Percentiles rank a stretch among this genome's conserved stretches.
phyloP scores from a whole-genome alignment of 2,888 invertebrate species.

The Adelognathus sp. region DNA sequence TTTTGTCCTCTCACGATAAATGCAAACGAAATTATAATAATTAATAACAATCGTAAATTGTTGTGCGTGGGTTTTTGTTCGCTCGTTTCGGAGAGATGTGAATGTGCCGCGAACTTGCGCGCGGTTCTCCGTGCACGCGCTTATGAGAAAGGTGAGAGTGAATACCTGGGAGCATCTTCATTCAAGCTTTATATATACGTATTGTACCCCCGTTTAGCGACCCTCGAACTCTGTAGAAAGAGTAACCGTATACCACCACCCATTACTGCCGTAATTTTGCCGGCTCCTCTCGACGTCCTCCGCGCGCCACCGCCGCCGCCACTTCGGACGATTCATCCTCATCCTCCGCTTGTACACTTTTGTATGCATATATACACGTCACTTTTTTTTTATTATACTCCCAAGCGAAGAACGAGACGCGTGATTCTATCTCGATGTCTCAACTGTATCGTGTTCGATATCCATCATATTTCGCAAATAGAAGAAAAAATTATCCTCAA shows the following conservation, averaged over 20 bases:
- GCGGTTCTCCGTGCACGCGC: conserved; percentile 68
- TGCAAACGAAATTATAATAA: conserved; percentile 18
- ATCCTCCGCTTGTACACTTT: not conserved
- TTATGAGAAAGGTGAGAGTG: conserved; percentile 81
- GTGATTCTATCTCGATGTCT: conserved; percentile 33
- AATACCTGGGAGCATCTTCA: conserved; percentile 81
- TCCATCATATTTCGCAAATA: not conserved
- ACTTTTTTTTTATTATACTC: conserved; percentile 29
- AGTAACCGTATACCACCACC: conserved; percentile 66
- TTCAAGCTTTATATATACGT: conserved; percentile 80
- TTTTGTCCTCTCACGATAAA: conserved; percentile 40
- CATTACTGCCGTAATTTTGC: conserved; percentile 69
- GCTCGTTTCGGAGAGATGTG: conserved; percentile 40
- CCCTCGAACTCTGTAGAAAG: conserved; percentile 70
- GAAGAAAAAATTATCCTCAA: not conserved
- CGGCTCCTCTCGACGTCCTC: conserved; percentile 48
- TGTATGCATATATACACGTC: conserved; percentile 19
- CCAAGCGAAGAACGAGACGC: no score
- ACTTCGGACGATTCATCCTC: conserved; percentile 13
- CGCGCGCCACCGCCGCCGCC: no score
- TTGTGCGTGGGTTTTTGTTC: conserved; percentile 9
- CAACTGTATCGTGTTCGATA: not conserved
- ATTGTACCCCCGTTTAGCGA: conserved; percentile 77
- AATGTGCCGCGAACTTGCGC: conserved; percentile 50
- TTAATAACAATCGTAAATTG: not conserved